Base-by-base conservation (phyloP, 2,113 vertebrate species). In the Amia ocellicauda region DNA sequence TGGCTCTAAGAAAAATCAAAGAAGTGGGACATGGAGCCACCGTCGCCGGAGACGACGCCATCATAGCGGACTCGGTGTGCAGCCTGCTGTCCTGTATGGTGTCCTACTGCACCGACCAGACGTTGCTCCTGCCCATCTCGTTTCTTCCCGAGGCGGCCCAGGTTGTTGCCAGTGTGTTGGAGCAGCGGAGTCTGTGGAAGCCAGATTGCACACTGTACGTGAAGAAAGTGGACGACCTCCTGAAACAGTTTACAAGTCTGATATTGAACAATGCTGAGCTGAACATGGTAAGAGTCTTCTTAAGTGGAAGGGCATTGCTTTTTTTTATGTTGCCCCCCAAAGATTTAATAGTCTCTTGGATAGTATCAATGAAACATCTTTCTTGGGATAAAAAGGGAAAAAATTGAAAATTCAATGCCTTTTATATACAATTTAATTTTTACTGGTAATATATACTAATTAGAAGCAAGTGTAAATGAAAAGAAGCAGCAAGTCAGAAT, bases 271-370 rank as follows among this genome's bases (percentile, higher is more conserved):
- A 65, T 31, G 75, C 8, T 36, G 71, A 47, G 63, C 71, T 85
- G 53, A 81, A 90, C 61, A 72, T 84, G 88, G 94, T 96, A 85
- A 93, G 93, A 54, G 17, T 36, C n/a, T n/a, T n/a, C n/a, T n/a
- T n/a, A n/a, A n/a, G n/a, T n/a, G n/a, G n/a, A n/a, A n/a, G n/a
- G n/a, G n/a, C n/a, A n/a, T n/a, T n/a, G n/a, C n/a, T n/a, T n/a
- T n/a, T n/a, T n/a, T n/a, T n/a, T n/a, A n/a, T n/a, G n/a, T n/a
- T n/a, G n/a, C n/a, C n/a, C n/a, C n/a, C n/a, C n/a, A n/a, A n/a
- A n/a, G n/a, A n/a, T n/a, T n/a, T n/a, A n/a, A n/a, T n/a, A n/a
- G n/a, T n/a, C n/a, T n/a, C n/a, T n/a, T n/a, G n/a, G n/a, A n/a
- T n/a, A n/a, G n/a, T n/a, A n/a, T n/a, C n/a, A n/a, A n/a, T n/a